phyloP scores from a whole-genome alignment of 2,797 vertebrate species.

The Tauraco hartlaubi region DNA sequence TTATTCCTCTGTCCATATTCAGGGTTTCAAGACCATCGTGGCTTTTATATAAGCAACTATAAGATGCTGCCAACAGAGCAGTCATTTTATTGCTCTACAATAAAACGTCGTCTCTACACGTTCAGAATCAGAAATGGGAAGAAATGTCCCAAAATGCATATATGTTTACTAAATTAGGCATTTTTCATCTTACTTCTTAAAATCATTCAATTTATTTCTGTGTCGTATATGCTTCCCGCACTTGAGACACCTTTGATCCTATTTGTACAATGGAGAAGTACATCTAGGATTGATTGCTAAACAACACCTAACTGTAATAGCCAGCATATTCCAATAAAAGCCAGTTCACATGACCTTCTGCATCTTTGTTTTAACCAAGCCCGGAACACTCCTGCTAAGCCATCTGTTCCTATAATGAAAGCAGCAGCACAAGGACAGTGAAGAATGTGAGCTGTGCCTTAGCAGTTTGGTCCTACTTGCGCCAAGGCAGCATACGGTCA shows the following conservation, averaged over 20 bases:
- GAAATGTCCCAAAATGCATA: not conserved
- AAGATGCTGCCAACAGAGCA: not conserved
- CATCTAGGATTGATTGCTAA: not conserved
- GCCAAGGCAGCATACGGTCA: not conserved
- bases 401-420: constrained; percentile 48
- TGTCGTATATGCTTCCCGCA: not conserved
- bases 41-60: not conserved
- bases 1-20: not conserved
- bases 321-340: not conserved
- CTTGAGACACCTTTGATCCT: not conserved
- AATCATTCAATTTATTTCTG: not conserved
- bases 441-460: not conserved
- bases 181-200: not conserved
- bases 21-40: not conserved
- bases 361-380: constrained; percentile 4
- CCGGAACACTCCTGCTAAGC: not conserved
- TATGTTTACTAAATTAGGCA: not conserved
- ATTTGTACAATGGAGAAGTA: not conserved
- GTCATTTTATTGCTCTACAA: not conserved
- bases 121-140: not conserved
- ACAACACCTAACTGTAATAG: not conserved
- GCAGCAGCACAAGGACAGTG: not conserved
- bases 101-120: not conserved
- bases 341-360: not conserved
- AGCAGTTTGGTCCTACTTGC: not conserved